Percentiles rank a stretch among this genome's conserved stretches.
Conservation (phyloP, 2,888 invertebrate species). For the Blera fallax region DNA sequence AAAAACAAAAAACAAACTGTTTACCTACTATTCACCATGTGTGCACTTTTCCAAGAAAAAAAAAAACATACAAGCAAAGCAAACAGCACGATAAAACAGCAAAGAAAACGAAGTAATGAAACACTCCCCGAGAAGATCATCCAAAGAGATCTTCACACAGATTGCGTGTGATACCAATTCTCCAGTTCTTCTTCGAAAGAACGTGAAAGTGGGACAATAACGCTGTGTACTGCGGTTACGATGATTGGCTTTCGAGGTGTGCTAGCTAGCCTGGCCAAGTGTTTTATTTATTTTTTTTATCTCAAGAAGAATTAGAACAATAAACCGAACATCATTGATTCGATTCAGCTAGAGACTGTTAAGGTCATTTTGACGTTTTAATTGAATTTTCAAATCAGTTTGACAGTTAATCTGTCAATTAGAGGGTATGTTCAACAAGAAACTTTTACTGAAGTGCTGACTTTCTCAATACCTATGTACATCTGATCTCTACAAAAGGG, state of each 20-base stretch:
- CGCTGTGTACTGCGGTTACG: conserved; percentile 35
- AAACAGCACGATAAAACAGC: conserved; percentile 17
- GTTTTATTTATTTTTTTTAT: conserved; percentile 27
- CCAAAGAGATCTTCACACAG: conserved; percentile 29
- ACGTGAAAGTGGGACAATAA: conserved; percentile 69
- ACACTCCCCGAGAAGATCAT: conserved; percentile 1
- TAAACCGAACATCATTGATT: conserved; percentile 50
- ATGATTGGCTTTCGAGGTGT: conserved; percentile 65
- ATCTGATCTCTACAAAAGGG: conserved; percentile 47
- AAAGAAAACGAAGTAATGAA: conserved; percentile 28
- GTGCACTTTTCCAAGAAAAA: conserved; percentile 3
- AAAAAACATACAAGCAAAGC: conserved; percentile 17
- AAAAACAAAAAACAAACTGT: background rate
- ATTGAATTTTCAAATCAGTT: conserved; percentile 37
- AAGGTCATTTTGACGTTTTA: conserved; percentile 36
- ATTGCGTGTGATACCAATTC: conserved; percentile 63
- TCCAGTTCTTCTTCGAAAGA: conserved; percentile 39
- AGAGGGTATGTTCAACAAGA: background rate
- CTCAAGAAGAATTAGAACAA: conserved; percentile 54
- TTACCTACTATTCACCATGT: background rate
- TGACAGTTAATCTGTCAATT: conserved; percentile 21
- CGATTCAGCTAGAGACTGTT: conserved; percentile 18
- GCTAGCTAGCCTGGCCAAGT: background rate
- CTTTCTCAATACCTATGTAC: conserved; percentile 49
- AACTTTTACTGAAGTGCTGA: conserved; percentile 18